A percentile compares a stretch with the other conserved stretches of the same genome.
These are phyloP conservation scores for Cygnus atratus DNA, from an alignment of 2,113 vertebrate species.

Conservation along the genomic window DNA sequence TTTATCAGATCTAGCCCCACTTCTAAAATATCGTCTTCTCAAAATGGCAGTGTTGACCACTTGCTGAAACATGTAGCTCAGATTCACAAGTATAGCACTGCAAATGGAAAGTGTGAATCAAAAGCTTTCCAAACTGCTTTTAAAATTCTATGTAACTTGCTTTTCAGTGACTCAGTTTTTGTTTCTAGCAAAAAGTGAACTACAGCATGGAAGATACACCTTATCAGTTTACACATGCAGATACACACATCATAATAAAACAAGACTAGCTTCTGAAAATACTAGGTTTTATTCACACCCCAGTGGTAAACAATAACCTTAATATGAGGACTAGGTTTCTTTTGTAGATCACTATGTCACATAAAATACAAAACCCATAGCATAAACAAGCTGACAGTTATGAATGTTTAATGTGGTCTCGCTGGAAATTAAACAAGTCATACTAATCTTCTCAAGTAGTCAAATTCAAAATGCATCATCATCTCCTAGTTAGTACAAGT, in stretches of 20 bases:
- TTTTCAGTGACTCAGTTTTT: background rate
- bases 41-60: background rate
- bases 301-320: slow-evolving; percentile 76
- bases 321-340: slow-evolving; percentile 70
- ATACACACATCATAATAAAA: slow-evolving; percentile 64
- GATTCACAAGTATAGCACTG: background rate
- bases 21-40: background rate
- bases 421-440: slow-evolving; percentile 75
- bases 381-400: slow-evolving; percentile 79
- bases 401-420: slow-evolving; percentile 70
- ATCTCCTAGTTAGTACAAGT: slow-evolving; percentile 72
- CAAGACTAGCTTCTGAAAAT: slow-evolving; percentile 77
- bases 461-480: slow-evolving; percentile 67
- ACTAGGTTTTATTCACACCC: slow-evolving; percentile 81
- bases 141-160: background rate
- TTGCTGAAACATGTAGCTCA: background rate
- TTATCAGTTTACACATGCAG: slow-evolving; percentile 42
- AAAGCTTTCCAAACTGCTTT: background rate
- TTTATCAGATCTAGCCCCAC: slow-evolving; percentile 55
- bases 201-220: slow-evolving; percentile 52
- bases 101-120: background rate
- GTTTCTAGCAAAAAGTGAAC: slow-evolving; percentile 1
- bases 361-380: slow-evolving; percentile 79
- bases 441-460: slow-evolving; percentile 66
- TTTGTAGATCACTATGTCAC: slow-evolving; percentile 74